Base-by-base conservation (phyloP, 2,113 vertebrate genomes). In the Cettia cetti region DNA sequence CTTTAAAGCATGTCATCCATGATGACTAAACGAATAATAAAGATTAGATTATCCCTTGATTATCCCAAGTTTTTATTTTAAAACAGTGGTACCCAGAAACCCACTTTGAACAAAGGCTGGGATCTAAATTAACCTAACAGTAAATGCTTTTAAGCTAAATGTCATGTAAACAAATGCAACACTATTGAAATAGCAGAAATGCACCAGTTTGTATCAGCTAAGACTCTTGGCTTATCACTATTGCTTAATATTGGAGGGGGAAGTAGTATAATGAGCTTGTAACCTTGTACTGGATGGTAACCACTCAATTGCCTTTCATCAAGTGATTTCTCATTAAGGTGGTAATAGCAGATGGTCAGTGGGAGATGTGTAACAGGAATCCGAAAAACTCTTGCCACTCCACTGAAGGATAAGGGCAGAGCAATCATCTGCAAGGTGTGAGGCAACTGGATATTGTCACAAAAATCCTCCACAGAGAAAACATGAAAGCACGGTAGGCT, bases 231-330 rank as follows among this genome's bases (percentile, higher is more conserved):
- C 65, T 95, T 91, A 83, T 77, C 6, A 3, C 79, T 83, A 1
- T 63, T 59, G 68, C 82, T 93, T 64, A 49, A 44, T 70, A 68
- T 79, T 66, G 50, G 59, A 85, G 50, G 27, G 42, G 45, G 68
- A 79, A 92, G 63, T 71, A 54, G 33, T 33, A 50, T 91, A 93
- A 90, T 82, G 39, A 91, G 39, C 71, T 92, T 63, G 63, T 75
- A 91, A 87, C 84, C 75, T 91, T 92, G 82, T 92, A 40, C 52
- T 64, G 79, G 52, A 57, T 30, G 20, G 79, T 83, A 93, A 80
- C 68, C 47, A 60, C 94, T 80, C 91, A 78, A 86, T 96, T 69
- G 86, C 71, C 90, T 94, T 93, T 90, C 88, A 92, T 70, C 87
- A 83, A 94, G 87, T 75, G 85, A 94, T 74, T 93, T 93, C 87